Conservation (phyloP, 2,797 vertebrate species). For the Halcyon leucocephala region DNA sequence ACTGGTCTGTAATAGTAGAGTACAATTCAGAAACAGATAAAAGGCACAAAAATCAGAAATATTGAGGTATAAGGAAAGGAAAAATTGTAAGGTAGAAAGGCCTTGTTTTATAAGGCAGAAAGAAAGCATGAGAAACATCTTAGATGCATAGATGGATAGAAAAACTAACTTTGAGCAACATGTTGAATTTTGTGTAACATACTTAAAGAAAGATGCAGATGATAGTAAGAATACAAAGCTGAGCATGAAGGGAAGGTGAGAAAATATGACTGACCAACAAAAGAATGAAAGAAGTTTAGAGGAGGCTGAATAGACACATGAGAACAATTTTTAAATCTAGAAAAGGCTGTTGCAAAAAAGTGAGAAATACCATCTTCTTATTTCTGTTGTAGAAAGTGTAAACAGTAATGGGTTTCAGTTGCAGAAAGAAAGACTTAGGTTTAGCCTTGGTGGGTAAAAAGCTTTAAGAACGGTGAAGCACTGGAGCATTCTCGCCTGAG, state of each 20-base stretch:
- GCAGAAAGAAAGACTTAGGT: background rate
- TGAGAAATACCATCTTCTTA: background rate
- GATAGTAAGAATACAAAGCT: background rate
- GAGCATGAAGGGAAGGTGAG: background rate
- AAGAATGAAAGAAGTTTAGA: background rate
- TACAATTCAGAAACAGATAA: background rate
- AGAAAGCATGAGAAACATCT: background rate
- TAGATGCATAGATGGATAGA: background rate
- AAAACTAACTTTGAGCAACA: background rate
- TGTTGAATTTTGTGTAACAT: background rate
- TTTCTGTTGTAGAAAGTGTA: background rate
- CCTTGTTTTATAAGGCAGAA: background rate
- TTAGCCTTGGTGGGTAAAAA: background rate
- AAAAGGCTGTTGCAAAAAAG: background rate
- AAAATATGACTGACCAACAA: background rate
- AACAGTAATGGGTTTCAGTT: background rate
- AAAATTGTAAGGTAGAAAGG: background rate
- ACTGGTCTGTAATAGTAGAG: no score
- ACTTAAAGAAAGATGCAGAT: background rate
- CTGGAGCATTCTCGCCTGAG: background rate
- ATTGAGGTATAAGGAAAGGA: background rate
- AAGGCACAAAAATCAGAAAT: background rate
- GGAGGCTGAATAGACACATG: background rate
- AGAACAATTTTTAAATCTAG: background rate
- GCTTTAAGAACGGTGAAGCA: background rate